Evolutionary conservation across 2,113 vertebrate species (phyloP), one percentile per base, ranked within the genome.

Genomic region (Atlantisia rogersi): DNA sequence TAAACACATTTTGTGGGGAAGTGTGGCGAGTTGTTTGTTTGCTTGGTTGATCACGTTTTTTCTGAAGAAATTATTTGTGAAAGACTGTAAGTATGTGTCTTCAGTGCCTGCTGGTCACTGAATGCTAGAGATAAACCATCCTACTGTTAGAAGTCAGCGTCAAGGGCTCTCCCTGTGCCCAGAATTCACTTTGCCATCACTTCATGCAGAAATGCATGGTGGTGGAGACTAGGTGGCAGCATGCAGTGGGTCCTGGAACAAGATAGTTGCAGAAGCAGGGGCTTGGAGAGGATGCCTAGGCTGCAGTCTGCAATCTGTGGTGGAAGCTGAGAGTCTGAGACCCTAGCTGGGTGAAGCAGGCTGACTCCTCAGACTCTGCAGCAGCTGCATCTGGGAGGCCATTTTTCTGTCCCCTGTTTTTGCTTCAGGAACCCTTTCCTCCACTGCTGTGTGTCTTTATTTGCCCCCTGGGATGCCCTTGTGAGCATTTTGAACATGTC

Each of bases 391-490:
- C 73, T 71, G 81, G 5, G 5, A 89, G 74, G 39, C 83, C 74
- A 68, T 69, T 94, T 92, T 75, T 88, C 48, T 76, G 59, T 71
- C 69, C 69, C 58, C 60, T 88, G 58, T 69, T 95, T 93, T 92
- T 3, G 1, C 35, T 91, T 91, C 77, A 76, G 69, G 62, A 95
- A 89, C 93, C 93, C 96, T 96, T 96, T 96, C 81, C 89, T 95
- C 95, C 93, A 96, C 86, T 95, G 77, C 81, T 91, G 73, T 48
- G 35, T 75, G 77, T 95, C 81, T 97, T 97, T 97, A 95, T 95
- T 91, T 1, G 65, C 86, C 96, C 95, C 96, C 91, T 95, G 95
- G 96, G 95, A 97, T 94, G 81, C 28, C 44, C 58, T 85, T 91
- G 77, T 0, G 32, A 94, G 92, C 78, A 96, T 96, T 96, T 94